phyloP scores from a whole-genome alignment of 2,888 invertebrate genomes.

The Latrodectus elegans region DNA sequence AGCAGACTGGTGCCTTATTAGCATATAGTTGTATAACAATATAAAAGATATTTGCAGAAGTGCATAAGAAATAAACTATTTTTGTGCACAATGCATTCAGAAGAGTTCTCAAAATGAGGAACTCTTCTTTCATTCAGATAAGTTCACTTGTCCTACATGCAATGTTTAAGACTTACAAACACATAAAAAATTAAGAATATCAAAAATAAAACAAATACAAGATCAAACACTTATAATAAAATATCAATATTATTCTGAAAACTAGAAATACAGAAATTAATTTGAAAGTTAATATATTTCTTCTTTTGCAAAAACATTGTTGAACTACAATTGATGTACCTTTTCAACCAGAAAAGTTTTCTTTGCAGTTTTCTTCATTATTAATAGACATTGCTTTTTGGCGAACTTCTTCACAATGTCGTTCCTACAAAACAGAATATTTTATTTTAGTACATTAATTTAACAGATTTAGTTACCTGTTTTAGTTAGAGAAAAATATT shows the following conservation, averaged over 20 bases:
- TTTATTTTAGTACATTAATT: no score
- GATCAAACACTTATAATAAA: not conserved
- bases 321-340: not conserved
- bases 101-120: not conserved
- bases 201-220: conserved; percentile 3
- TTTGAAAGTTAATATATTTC: not conserved
- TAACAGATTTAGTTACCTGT: no score
- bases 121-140: no score
- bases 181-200: not conserved
- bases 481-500: no score
- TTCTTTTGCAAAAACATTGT: not conserved
- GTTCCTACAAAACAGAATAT: conserved; percentile 42
- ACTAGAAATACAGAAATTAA: not conserved
- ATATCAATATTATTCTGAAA: not conserved
- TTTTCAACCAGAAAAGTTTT: conserved; percentile 62
- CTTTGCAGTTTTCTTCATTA: conserved; percentile 59
- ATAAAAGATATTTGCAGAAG: not conserved
- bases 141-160: no score
- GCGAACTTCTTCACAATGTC: conserved; percentile 64
- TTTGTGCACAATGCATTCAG: not conserved
- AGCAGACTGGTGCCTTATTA: conserved; percentile 20
- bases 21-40: conserved; percentile 7
- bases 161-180: no score
- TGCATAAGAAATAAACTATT: not conserved
- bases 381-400: conserved; percentile 57